Conservation (phyloP, 2,797 vertebrate species). For the Myotis daubentonii region DNA sequence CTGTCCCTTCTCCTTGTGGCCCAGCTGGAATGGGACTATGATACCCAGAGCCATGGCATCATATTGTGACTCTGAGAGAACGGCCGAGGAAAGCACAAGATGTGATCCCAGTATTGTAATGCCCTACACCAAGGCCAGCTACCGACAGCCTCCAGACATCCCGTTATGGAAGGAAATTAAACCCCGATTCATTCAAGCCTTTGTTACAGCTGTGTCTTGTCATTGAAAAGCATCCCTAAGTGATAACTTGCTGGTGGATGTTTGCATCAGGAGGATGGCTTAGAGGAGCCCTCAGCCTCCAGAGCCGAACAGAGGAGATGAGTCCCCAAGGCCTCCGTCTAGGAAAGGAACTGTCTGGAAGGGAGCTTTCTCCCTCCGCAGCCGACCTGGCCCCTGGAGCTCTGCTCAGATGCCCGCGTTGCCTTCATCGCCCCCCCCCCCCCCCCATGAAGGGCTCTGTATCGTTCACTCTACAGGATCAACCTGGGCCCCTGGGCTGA, state of each 20-base stretch:
- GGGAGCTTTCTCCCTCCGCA: background rate
- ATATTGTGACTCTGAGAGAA: background rate
- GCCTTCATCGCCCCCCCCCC: background rate
- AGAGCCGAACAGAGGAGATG: background rate
- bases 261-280: background rate
- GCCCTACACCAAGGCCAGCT: background rate
- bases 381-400: background rate
- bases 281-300: background rate
- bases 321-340: background rate
- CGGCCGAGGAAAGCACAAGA: background rate
- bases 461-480: background rate
- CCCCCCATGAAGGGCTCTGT: background rate
- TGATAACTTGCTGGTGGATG: background rate
- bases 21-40: background rate
- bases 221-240: background rate
- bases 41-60: background rate
- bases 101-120: background rate
- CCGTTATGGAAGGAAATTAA: background rate
- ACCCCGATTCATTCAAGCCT: background rate
- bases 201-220: background rate
- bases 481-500: background rate
- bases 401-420: rapidly evolving
- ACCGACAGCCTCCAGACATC: background rate
- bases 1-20: background rate
- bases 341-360: background rate